Conservation (phyloP, 2,888 invertebrate species). For the Drosophila maculinotata region DNA sequence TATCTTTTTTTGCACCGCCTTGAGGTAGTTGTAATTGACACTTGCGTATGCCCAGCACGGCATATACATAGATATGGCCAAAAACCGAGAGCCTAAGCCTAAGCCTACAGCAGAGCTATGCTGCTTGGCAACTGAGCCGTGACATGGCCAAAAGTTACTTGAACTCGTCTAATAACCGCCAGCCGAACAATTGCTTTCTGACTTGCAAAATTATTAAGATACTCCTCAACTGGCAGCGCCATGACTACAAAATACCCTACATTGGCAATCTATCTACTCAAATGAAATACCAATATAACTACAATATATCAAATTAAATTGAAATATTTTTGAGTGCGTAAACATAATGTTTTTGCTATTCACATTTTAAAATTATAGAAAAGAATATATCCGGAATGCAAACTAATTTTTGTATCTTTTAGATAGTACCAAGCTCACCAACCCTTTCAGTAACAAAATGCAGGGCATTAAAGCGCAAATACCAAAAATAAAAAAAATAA, state of each 20-base stretch:
- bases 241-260: slow-evolving; percentile 9
- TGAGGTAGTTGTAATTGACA: slow-evolving; percentile 61
- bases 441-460: not conserved
- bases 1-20: slow-evolving; percentile 38
- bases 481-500: not conserved
- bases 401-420: no score
- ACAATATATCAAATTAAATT: no score
- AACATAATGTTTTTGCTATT: no score
- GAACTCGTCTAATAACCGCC: slow-evolving; percentile 62
- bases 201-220: slow-evolving; percentile 48
- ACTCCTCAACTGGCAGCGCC: no score
- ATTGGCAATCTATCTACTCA: no score
- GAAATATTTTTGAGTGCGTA: no score
- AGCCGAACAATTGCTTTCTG: slow-evolving; percentile 59
- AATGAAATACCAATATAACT: no score
- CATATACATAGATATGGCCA: slow-evolving; percentile 17
- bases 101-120: slow-evolving; percentile 8
- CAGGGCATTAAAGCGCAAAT: not conserved
- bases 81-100: slow-evolving; percentile 13
- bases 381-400: no score
- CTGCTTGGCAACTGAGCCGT: slow-evolving; percentile 69
- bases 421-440: no score
- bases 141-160: slow-evolving; percentile 71
- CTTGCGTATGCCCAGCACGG: slow-evolving; percentile 57
- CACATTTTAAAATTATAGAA: no score